Percentiles rank a stretch among this genome's conserved stretches.
Evolutionary conservation across 2,888 invertebrate species (phyloP).

Genomic region (Papilio protenor): DNA sequence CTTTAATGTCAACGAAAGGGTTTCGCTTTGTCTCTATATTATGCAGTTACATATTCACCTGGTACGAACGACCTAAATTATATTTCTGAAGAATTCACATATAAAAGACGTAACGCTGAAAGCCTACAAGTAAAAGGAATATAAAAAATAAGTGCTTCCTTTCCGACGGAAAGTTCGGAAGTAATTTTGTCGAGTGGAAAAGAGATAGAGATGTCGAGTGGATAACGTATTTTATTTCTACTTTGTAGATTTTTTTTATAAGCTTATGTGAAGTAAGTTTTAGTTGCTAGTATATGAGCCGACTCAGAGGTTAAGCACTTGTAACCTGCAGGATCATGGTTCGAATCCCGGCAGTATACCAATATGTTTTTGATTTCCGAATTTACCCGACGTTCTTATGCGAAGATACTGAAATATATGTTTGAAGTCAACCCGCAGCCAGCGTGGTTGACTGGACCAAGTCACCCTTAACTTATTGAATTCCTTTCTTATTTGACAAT

Average conservation of each 20-base stretch:
- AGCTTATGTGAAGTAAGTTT: not conserved
- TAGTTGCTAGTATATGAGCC: not conserved
- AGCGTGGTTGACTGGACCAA: too few relatives aligned
- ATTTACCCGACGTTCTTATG: too few relatives aligned
- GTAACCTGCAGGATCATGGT: too few relatives aligned
- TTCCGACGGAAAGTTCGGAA: conserved; percentile 21
- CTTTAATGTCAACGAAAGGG: not conserved
- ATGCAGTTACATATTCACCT: not conserved
- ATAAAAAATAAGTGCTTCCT: conserved; percentile 25
- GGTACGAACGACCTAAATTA: not conserved
- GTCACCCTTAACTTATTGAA: too few relatives aligned
- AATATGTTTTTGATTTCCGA: too few relatives aligned
- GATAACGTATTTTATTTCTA: conserved; percentile 12
- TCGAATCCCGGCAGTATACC: too few relatives aligned
- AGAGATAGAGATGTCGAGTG: not conserved
- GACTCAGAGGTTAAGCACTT: too few relatives aligned
- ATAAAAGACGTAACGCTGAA: conserved; percentile 12
- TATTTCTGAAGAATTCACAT: conserved; percentile 11
- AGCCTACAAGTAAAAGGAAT: conserved; percentile 22
- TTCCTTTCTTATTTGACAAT: too few relatives aligned
- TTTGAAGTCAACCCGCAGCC: too few relatives aligned
- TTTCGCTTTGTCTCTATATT: not conserved
- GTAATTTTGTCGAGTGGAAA: conserved; percentile 32
- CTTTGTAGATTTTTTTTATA: not conserved
- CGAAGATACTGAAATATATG: too few relatives aligned